Evolutionary conservation across 2,888 invertebrate genomes (phyloP).

Genomic region (Ganaspis brasiliensis): DNA sequence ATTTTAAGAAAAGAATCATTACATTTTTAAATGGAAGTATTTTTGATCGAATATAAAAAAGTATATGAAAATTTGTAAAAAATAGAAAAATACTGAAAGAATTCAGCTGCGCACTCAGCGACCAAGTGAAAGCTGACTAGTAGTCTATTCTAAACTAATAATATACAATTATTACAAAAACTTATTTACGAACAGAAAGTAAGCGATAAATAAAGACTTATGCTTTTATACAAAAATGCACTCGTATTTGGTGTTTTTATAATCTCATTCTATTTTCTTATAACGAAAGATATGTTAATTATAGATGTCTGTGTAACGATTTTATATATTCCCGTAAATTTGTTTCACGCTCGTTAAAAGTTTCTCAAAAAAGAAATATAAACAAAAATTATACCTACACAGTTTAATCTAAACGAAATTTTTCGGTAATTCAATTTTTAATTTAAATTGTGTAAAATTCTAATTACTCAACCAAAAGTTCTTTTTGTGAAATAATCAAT

Average conservation of each 20-base stretch:
- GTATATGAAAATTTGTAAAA: not conserved
- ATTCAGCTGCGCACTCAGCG: not conserved
- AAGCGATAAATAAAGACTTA: conserved; percentile 13
- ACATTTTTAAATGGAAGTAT: conserved; percentile 7
- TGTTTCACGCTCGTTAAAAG: too few relatives aligned
- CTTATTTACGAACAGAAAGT: not conserved
- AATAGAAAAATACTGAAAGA: not conserved
- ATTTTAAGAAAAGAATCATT: not conserved
- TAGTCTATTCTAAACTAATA: conserved; percentile 3
- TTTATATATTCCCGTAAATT: not conserved
- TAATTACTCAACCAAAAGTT: too few relatives aligned
- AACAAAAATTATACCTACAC: too few relatives aligned
- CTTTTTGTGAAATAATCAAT: too few relatives aligned
- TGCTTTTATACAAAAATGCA: conserved; percentile 31
- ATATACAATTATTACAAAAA: conserved; percentile 17
- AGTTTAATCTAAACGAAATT: too few relatives aligned
- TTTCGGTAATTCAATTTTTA: too few relatives aligned
- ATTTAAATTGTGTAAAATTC: too few relatives aligned
- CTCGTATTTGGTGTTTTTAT: conserved; percentile 28
- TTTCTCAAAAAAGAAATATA: too few relatives aligned
- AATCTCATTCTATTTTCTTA: conserved; percentile 17
- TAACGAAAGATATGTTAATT: conserved; percentile 27
- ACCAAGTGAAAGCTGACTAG: not conserved
- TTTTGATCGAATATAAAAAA: conserved; percentile 11
- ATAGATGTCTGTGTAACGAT: not conserved